phyloP scores from a whole-genome alignment of 2,113 vertebrate genomes.

The Phylloscopus whistleri region DNA sequence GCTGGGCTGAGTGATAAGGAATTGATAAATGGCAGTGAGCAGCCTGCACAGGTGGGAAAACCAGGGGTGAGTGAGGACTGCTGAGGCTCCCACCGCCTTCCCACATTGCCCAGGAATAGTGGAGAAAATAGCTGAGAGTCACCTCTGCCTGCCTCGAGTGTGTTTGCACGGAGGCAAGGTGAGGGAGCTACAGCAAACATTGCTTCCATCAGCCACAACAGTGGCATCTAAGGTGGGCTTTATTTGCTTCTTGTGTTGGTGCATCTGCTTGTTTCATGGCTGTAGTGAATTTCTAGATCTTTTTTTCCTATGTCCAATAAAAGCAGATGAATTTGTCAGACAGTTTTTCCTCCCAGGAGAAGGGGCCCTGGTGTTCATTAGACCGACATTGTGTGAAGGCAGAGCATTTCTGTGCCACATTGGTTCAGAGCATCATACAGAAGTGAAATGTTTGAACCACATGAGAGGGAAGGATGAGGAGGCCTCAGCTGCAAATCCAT shows the following conservation, averaged over 20 bases:
- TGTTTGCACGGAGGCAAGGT: background rate
- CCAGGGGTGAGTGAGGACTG: background rate
- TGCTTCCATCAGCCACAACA: background rate
- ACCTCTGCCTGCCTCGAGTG: rapidly evolving
- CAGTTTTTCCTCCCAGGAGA: background rate
- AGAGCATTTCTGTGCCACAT: background rate
- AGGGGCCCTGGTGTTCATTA: background rate
- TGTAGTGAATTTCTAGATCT: background rate
- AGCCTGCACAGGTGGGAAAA: background rate
- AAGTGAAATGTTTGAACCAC: background rate
- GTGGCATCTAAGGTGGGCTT: background rate
- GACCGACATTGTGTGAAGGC: background rate
- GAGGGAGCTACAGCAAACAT: background rate
- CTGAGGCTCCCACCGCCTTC: background rate
- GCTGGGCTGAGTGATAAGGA: background rate
- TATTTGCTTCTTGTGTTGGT: background rate
- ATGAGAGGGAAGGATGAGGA: background rate
- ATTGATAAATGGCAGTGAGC: background rate
- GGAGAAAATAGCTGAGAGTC: background rate
- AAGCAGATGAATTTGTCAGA: background rate
- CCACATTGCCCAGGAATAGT: background rate
- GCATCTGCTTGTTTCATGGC: background rate
- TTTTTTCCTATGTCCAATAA: background rate
- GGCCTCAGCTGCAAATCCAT: background rate
- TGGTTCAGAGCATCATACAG: background rate